Evolutionary conservation across 2,797 vertebrate species (phyloP), one percentile per base, ranked within the genome.

Genomic region (Gallinago solitaria): DNA sequence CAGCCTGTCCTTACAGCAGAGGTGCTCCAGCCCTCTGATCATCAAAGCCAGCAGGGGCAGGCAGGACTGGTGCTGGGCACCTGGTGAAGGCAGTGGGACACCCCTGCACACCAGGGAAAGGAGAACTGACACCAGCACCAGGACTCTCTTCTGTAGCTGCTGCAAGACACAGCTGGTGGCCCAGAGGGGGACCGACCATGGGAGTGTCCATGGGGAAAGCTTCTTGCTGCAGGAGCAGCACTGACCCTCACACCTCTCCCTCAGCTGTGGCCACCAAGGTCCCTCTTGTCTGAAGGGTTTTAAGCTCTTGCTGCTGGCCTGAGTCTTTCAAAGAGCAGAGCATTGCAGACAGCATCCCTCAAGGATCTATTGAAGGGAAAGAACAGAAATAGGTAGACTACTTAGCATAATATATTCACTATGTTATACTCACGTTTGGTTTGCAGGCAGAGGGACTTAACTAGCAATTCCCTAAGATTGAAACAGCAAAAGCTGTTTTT

Each of bases 71-170:
- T 14, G 21, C 50, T 9, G 33, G 35, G 30, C 2, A 37, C 27
- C 25, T 30, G 3, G 28, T 11, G 3, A 7, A 21, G 53, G 15
- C 56, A 39, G 75, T 3, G 13, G 37, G 5, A 27, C 18, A 15
- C n/a, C 68, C 56, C 47, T 1, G 11, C 24, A 1, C 3, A 1
- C 33, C 2, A 8, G 37, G n/a, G 50, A 30, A 24, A 41, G 21
- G n/a, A 35, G 45, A 85, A n/a, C 24, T 14, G 0, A 1, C 21
- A 11, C 3, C 7, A 8, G 61, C 1, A 2, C 4, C 39, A 3
- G 21, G 28, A 16, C 23, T 68, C 18, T n/a, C 45, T 14, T 64
- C 8, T 27, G 43, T 6, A 47, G 39, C 25, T 2, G 2, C 81
- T 7, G 41, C 6, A 35, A 14, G 10, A 30, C 32, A 0, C 13